phyloP scores from a whole-genome alignment of 2,113 vertebrate genomes.

The Acrocephalus kingi region DNA sequence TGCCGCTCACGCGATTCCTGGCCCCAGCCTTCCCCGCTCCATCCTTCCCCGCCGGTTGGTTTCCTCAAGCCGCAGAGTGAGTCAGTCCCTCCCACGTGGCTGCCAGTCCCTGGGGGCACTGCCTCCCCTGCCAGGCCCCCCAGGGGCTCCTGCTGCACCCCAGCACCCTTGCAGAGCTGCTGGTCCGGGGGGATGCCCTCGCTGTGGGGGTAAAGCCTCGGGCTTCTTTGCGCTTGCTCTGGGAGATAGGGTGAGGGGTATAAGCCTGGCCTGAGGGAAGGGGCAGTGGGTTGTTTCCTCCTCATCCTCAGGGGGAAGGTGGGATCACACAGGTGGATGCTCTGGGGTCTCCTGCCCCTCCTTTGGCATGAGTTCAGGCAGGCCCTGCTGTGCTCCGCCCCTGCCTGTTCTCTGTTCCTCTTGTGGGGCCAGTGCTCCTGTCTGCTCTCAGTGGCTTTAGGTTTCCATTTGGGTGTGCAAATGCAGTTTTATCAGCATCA shows the following conservation, averaged over 20 bases:
- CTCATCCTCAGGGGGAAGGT: rapidly evolving
- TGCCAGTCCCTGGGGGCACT: not conserved
- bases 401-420: not conserved
- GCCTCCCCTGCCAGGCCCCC: not conserved
- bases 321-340: not conserved
- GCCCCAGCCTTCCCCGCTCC: not conserved
- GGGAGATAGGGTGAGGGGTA: not conserved
- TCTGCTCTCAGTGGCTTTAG: not conserved
- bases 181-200: rapidly evolving
- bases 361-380: not conserved
- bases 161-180: not conserved
- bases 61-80: not conserved
- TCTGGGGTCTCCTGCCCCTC: not conserved
- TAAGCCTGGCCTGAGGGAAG: not conserved
- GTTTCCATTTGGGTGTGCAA: not conserved
- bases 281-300: not conserved
- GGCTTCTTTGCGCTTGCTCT: rapidly evolving
- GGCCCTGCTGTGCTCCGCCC: rapidly evolving
- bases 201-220: rapidly evolving
- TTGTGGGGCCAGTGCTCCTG: not conserved
- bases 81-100: not conserved
- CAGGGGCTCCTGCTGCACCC: not conserved
- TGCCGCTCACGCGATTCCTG: not conserved
- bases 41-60: not conserved
- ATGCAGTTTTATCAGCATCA: not conserved